These are phyloP conservation scores for Chiloscyllium plagiosum DNA, from an alignment of 2,113 vertebrate species.

Conservation along the genomic window DNA sequence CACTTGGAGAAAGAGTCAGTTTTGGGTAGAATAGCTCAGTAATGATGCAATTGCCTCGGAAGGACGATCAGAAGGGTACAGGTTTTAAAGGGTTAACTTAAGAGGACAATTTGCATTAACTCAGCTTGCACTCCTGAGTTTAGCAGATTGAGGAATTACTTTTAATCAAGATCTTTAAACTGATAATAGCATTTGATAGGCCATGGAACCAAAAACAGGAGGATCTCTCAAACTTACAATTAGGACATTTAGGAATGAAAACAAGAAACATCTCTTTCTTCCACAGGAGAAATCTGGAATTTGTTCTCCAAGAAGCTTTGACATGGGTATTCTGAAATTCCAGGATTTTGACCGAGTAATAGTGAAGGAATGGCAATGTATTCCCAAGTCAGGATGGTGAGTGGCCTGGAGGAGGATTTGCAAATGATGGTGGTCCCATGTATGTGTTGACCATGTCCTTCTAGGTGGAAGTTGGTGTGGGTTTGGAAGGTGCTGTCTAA, in stretches of 20 bases:
- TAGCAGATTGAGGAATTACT: not conserved
- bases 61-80: not conserved
- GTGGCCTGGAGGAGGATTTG: no score
- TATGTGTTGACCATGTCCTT: no score
- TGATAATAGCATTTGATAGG: not conserved
- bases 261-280: not conserved
- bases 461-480: no score
- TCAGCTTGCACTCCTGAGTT: not conserved
- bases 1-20: not conserved
- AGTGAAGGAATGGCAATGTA: no score
- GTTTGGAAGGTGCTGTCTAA: no score
- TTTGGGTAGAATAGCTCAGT: not conserved
- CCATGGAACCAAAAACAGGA: not conserved
- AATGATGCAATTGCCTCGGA: not conserved
- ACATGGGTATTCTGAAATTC: not conserved
- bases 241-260: not conserved
- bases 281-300: not conserved
- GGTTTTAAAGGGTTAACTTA: not conserved
- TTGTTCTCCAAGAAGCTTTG: not conserved
- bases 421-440: no score
- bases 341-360: no score
- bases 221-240: not conserved
- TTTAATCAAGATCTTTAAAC: not conserved
- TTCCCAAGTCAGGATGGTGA: no score
- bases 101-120: not conserved